phyloP scores from a whole-genome alignment of 2,797 vertebrate genomes.

The Centroberyx gerrardi region DNA sequence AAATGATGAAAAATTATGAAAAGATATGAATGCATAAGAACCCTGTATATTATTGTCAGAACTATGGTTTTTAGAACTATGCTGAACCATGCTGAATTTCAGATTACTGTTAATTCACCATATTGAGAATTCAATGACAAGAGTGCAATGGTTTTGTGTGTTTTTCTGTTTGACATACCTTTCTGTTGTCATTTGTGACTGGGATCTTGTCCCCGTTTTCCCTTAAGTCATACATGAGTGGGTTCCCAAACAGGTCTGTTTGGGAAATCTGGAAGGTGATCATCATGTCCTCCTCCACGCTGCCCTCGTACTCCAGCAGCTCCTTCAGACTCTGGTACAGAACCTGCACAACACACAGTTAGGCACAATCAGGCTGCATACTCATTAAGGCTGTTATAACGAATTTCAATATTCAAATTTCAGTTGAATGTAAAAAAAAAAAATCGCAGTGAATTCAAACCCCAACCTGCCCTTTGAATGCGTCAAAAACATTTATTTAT shows the following conservation, averaged over 20 bases:
- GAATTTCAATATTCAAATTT: not conserved
- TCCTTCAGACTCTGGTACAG: slow-evolving; percentile 96
- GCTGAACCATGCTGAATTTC: too few relatives aligned
- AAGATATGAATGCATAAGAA: too few relatives aligned
- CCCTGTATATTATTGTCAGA: too few relatives aligned
- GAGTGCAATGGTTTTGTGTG: not conserved
- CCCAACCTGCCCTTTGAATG: too few relatives aligned
- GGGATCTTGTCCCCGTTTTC: slow-evolving; percentile 99
- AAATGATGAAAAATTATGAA: too few relatives aligned
- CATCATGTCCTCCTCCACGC: slow-evolving; percentile 99
- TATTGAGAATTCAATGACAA: not conserved
- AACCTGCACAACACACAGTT: slow-evolving; percentile 83
- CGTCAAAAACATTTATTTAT: too few relatives aligned
- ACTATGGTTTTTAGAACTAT: too few relatives aligned
- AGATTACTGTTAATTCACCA: too few relatives aligned
- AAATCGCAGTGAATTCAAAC: too few relatives aligned
- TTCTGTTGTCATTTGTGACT: slow-evolving; percentile 97
- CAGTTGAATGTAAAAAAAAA: not conserved
- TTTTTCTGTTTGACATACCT: slow-evolving; percentile 86
- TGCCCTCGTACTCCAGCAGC: slow-evolving; percentile 95
- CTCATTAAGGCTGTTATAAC: not conserved
- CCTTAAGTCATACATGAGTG: slow-evolving; percentile 96
- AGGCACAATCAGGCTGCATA: not conserved
- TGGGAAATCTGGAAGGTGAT: slow-evolving; percentile 99
- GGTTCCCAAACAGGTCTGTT: slow-evolving; percentile 97